Conservation (phyloP, 2,888 invertebrate species). For the Scaptomyza reducta region DNA sequence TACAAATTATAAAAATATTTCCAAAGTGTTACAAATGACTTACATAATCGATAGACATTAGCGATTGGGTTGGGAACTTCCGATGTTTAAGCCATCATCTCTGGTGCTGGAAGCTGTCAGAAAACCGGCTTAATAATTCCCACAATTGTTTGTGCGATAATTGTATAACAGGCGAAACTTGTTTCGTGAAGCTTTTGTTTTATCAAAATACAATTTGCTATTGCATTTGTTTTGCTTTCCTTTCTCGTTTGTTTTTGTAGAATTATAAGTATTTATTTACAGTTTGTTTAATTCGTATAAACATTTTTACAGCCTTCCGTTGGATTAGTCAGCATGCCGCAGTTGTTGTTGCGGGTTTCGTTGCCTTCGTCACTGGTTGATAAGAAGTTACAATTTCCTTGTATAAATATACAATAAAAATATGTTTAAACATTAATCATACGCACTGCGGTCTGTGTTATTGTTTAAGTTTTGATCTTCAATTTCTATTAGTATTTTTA, state of each 20-base stretch:
- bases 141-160: conserved; percentile 28
- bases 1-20: background rate
- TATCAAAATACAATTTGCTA: conserved; percentile 8
- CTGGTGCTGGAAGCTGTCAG: too few relatives aligned
- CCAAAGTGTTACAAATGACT: background rate
- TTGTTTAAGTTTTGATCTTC: background rate
- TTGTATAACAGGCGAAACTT: conserved; percentile 35
- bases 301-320: too few relatives aligned
- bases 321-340: conserved; percentile 41
- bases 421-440: conserved; percentile 4
- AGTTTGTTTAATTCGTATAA: too few relatives aligned
- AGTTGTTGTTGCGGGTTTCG: background rate
- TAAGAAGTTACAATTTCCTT: conserved; percentile 29
- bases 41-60: background rate
- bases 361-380: conserved; percentile 30
- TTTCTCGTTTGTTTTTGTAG: too few relatives aligned
- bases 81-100: background rate
- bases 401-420: background rate
- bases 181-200: conserved; percentile 27
- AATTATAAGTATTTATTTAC: too few relatives aligned
- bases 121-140: conserved; percentile 41
- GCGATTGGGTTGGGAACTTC: conserved; percentile 19
- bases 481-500: background rate
- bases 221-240: conserved; percentile 6
- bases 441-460: background rate